Evolutionary conservation across 2,888 invertebrate genomes (phyloP).

Genomic region (Xestia rhomboidea): DNA sequence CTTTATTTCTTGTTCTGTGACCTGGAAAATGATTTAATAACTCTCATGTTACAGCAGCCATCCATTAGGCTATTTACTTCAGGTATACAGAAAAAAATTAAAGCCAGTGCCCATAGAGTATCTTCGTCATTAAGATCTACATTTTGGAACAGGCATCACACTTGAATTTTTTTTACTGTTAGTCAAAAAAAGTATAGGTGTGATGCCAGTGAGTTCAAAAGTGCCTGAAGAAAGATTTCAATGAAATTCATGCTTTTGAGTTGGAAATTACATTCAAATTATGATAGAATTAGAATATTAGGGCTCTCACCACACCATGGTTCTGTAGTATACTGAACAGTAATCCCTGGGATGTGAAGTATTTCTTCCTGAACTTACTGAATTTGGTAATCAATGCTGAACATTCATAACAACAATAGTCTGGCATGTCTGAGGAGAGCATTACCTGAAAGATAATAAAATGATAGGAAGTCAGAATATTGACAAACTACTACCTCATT

Average conservation of each 20-base stretch:
- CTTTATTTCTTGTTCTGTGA: slow-evolving; percentile 39
- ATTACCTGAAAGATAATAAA: slow-evolving; percentile 26
- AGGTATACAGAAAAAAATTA: background rate
- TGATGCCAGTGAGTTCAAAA: too few species aligned
- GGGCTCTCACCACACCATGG: slow-evolving; percentile 30
- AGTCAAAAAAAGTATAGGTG: too few species aligned
- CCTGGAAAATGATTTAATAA: slow-evolving; percentile 6
- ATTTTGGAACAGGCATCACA: background rate
- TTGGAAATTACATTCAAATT: background rate
- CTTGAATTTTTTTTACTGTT: background rate
- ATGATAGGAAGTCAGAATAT: background rate
- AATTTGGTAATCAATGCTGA: slow-evolving; percentile 32
- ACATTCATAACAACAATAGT: slow-evolving; percentile 43
- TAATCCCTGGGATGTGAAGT: slow-evolving; percentile 34
- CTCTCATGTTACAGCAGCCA: background rate
- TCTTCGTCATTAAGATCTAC: background rate
- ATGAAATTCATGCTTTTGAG: background rate
- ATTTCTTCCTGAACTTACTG: slow-evolving; percentile 41
- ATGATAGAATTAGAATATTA: background rate
- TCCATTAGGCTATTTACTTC: background rate
- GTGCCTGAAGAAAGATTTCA: background rate
- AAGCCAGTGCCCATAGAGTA: background rate
- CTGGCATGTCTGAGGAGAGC: slow-evolving; percentile 32
- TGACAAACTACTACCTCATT: background rate
- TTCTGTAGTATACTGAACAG: slow-evolving; percentile 40